Percentiles rank a stretch among this genome's conserved stretches.
Conservation (phyloP, 2,888 invertebrate genomes). For the Drosophila sordidula region DNA sequence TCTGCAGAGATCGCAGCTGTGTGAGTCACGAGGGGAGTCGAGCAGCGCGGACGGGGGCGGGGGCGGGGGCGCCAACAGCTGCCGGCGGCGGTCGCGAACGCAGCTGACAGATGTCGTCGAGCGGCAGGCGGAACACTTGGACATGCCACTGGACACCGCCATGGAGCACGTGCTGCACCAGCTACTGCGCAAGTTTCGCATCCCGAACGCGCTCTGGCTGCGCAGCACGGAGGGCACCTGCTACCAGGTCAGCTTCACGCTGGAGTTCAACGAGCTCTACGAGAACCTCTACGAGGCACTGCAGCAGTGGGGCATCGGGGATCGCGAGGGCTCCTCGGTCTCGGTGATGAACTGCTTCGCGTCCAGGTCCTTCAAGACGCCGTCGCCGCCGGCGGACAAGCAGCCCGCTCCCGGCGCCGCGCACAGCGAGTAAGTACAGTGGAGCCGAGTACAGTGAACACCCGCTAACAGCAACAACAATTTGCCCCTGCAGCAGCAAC, state of each 20-base stretch:
- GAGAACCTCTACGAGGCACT: constrained; percentile 88
- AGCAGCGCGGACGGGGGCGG: too few relatives aligned
- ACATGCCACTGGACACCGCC: constrained; percentile 69
- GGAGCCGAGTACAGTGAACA: neutral
- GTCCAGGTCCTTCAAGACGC: constrained; percentile 70
- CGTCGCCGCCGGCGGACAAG: constrained; percentile 45
- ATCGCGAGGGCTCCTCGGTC: constrained; percentile 87
- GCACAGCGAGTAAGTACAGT: constrained; percentile 45
- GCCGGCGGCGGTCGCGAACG: neutral
- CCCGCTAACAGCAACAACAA: neutral
- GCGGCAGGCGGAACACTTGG: constrained; percentile 30
- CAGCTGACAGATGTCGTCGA: constrained; percentile 53
- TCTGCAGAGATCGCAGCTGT: constrained; percentile 1
- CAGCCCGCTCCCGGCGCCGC: constrained; percentile 12
- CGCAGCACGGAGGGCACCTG: constrained; percentile 86
- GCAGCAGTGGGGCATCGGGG: constrained; percentile 88
- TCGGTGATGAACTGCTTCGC: constrained; percentile 89
- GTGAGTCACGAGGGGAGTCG: constrained; percentile 9
- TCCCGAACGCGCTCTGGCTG: constrained; percentile 87
- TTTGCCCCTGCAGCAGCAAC: neutral
- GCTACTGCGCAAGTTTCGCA: constrained; percentile 86
- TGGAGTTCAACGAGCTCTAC: constrained; percentile 87
- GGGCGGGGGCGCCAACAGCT: neutral
- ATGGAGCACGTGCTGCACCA: constrained; percentile 86
- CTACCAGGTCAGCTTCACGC: constrained; percentile 87